A percentile compares a stretch with the other conserved stretches of the same genome.
phyloP scores from a whole-genome alignment of 2,797 vertebrate species.

The Tamandua tetradactyla region DNA sequence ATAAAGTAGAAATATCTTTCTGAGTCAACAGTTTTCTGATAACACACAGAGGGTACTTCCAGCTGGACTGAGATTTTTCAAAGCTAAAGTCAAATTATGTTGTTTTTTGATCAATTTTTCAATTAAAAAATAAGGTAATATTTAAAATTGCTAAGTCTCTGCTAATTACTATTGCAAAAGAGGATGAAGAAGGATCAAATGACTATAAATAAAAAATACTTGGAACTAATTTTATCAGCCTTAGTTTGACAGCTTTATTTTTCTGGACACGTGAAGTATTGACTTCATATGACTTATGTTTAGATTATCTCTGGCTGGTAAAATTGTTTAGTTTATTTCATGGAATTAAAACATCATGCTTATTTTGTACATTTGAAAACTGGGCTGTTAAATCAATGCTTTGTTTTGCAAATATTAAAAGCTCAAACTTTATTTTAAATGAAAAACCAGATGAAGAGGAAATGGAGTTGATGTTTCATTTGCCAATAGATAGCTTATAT shows the following conservation, averaged over 20 bases:
- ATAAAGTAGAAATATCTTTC: neutral
- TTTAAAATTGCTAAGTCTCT: slow-evolving; percentile 47
- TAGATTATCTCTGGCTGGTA: slow-evolving; percentile 12
- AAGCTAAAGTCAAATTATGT: neutral
- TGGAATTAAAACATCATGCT: slow-evolving; percentile 20
- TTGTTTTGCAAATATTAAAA: slow-evolving; percentile 38
- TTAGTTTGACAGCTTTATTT: neutral
- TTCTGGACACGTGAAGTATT: neutral
- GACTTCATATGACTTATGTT: slow-evolving; percentile 42
- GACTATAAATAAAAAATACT: slow-evolving; percentile 29
- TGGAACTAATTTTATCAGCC: neutral
- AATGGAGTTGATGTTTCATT: neutral
- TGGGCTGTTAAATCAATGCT: neutral
- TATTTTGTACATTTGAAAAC: slow-evolving; percentile 41
- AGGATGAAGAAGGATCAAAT: neutral
- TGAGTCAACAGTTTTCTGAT: neutral
- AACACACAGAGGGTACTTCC: neutral
- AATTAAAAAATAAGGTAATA: slow-evolving; percentile 12
- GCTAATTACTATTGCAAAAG: neutral
- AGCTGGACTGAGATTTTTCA: neutral
- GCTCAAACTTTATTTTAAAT: slow-evolving; percentile 8
- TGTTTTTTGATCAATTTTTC: neutral
- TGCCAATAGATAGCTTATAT: neutral
- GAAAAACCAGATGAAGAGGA: neutral
- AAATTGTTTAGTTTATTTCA: neutral